Conservation (phyloP, 2,888 invertebrate genomes). For the Bursaphelenchus okinawaensis region DNA sequence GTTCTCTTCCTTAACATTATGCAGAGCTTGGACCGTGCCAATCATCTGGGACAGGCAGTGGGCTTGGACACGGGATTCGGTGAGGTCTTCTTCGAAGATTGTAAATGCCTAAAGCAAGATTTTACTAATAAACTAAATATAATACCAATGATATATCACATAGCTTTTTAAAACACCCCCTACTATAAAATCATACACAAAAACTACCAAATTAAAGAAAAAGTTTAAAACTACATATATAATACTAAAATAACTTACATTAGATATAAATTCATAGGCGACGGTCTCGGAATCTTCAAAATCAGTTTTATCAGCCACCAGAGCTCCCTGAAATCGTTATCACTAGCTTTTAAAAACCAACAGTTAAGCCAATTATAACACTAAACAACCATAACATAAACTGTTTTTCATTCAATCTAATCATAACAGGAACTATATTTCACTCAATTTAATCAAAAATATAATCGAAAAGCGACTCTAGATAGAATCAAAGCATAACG, state of each 20-base stretch:
- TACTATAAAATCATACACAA: no score
- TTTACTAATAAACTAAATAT: conserved; percentile 10
- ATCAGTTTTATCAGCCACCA: conserved; percentile 65
- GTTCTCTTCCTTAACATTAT: conserved; percentile 71
- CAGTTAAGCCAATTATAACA: no score
- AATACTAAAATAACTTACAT: conserved; percentile 61
- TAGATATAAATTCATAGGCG: conserved; percentile 94
- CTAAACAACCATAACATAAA: no score
- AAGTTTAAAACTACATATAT: not conserved
- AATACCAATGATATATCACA: conserved; percentile 2
- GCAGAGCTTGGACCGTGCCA: conserved; percentile 78
- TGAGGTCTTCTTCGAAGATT: conserved; percentile 94
- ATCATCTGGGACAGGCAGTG: conserved; percentile 91
- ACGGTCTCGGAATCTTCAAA: conserved; percentile 93
- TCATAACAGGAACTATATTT: no score
- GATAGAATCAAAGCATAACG: no score
- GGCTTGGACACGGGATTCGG: conserved; percentile 90
- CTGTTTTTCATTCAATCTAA: no score
- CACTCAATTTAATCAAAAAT: no score
- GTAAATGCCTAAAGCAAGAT: conserved; percentile 82
- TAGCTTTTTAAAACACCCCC: no score
- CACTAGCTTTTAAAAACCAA: no score
- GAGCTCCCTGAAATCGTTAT: conserved; percentile 79
- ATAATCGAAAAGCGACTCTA: no score
- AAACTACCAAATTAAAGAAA: no score